A percentile compares a stretch with the other conserved stretches of the same genome.
Evolutionary conservation across 1,140 invertebrate species (phyloP).

Genomic region (Halotydeus destructor): DNA sequence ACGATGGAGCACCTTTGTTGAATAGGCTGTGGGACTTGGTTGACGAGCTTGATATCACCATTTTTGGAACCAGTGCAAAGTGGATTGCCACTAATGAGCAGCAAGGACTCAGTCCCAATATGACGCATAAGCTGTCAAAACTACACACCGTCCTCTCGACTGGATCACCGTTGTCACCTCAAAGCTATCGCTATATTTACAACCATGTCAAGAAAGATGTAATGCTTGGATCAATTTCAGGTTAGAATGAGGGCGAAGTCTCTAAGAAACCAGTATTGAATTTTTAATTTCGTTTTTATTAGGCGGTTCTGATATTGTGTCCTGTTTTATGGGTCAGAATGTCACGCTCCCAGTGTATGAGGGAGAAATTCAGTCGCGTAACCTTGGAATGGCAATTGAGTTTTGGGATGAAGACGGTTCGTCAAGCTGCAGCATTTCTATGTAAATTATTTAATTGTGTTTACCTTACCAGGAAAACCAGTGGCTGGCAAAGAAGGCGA

Average conservation of each 20-base stretch:
- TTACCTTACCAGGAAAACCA: slow-evolving; percentile 22
- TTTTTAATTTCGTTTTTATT: no score
- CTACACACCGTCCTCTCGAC: slow-evolving; percentile 34
- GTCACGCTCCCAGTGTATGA: slow-evolving; percentile 30
- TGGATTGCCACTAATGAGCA: slow-evolving; percentile 33
- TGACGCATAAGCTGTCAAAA: slow-evolving; percentile 26
- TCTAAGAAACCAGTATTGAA: no score
- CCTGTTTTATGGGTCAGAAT: slow-evolving; percentile 36
- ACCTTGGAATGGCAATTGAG: slow-evolving; percentile 33
- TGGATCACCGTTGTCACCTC: slow-evolving; percentile 33
- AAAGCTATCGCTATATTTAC: slow-evolving; percentile 35
- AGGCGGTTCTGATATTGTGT: slow-evolving; percentile 38
- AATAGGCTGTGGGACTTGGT: slow-evolving; percentile 33
- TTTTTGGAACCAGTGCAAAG: slow-evolving; percentile 36
- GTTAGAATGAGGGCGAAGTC: no score
- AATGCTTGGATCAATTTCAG: slow-evolving; percentile 31
- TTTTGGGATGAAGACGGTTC: slow-evolving; percentile 28
- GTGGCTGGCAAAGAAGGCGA: slow-evolving; percentile 32
- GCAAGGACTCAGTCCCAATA: slow-evolving; percentile 24
- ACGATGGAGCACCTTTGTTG: slow-evolving; percentile 29
- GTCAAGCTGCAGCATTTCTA: neutral
- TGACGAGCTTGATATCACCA: slow-evolving; percentile 31
- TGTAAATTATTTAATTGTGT: neutral
- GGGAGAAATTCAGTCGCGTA: slow-evolving; percentile 33
- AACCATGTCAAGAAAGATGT: slow-evolving; percentile 32